Evolutionary conservation across 2,888 invertebrate species (phyloP), one percentile per base, ranked within the genome.

Genomic region (Rugalucina vietnamica): DNA sequence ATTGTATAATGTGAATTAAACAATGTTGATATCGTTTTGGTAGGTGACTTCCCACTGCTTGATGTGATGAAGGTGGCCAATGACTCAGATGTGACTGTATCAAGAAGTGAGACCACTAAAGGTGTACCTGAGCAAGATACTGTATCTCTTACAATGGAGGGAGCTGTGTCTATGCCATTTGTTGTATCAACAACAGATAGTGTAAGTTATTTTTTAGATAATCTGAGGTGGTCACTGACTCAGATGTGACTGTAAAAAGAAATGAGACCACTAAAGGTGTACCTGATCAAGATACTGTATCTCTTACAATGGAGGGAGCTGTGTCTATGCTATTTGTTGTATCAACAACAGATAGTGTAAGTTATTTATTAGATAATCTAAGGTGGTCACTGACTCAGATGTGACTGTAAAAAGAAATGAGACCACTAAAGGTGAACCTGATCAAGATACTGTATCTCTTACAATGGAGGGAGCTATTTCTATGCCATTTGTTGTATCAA

Each of bases 31-130:
- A 27, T 39, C 27, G 69, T 27, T 73, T 74, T 60, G 81, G 12
- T 76, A 91, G 91, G 91, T 77, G 89, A 90, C 69, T 83, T 90
- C 18, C 87, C 88, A 0, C 29, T 76, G 50, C 69, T 91, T 54
- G 70, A 69, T 29, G 85, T 86, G 8, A 79, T 79, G 39, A 54
- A 83, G 3, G 82, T 83, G 4, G 73, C 24, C 4, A 70, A 76
- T 43, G 82, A 81, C 39, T 50, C 82, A 12, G 50, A 81, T 32
- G 69, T 87, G 0, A 65, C 71, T 0, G 82, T 73, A 21, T 72
- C 39, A 10, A 77, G 82, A 0, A 74, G 78, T 4, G 77, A 78
- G 60, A 74, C 49, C n/a, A 77, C 65, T 0, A 76, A 76, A 14
- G 89, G 89, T 12, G 70, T 76, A 10, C 79, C 89, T 32, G 86